Evolutionary conservation across 2,113 vertebrate species (phyloP), one percentile per base, ranked within the genome.

Genomic region (Potamarius usumacintae): DNA sequence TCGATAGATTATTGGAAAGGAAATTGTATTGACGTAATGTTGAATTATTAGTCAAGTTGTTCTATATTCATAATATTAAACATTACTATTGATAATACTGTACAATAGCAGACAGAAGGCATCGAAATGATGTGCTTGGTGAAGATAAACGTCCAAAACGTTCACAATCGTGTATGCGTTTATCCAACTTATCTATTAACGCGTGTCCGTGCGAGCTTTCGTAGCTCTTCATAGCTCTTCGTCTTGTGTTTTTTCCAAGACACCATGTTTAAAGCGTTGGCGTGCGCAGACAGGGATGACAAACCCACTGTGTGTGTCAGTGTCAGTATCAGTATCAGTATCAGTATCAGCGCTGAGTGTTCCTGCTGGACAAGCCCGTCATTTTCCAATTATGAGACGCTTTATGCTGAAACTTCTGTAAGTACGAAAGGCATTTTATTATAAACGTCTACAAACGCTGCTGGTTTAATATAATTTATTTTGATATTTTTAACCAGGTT

Each of bases 391-490:
- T 85, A 89, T 88, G 86, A 86, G 79, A 81, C 57, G 50, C 67
- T 76, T 89, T 60, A 53, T 88, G 81, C 82, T 85, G 74, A 88
- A 89, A 84, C 65, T 89, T 57, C 81, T 90, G 90, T 89, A 86
- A 89, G 86, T 91, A 89, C 34, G 42, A 42, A 42, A 42, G 42
- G n/a, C 53, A 22, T 58, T 84, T 84, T 12, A 81, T 48, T 86
- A 15, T 55, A 50, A 77, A 60, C 58, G 25, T 58, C 9, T 12
- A 7, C 30, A 25, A 58, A 58, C 17, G 2, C 48, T 57, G n/a
- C 50, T 20, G n/a, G 34, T 53, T 42, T 42, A 4, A 42, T 53
- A 25, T 34, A 42, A 42, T 30, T 65, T 0, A 2, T 25, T 62
- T 10, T 52, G 53, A 12, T 79, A 30, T 57, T 17, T 12, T 52